Evolutionary conservation across 2,113 vertebrate species (phyloP).

Genomic region (Chloroceryle aenea): DNA sequence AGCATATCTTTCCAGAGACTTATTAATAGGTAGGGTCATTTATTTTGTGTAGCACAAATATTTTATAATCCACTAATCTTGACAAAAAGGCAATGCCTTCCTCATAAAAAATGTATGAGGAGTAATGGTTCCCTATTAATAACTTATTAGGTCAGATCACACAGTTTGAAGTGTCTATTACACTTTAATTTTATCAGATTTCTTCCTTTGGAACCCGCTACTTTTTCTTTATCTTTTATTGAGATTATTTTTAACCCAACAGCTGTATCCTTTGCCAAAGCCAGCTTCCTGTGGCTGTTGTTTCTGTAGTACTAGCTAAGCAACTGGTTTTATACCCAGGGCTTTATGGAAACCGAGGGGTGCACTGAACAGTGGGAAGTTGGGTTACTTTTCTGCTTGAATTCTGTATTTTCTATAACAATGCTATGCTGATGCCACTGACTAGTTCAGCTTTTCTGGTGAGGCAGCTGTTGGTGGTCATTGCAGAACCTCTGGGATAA

Average conservation of each 20-base stretch:
- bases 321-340: background rate
- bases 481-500: background rate
- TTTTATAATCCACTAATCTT: constrained; percentile 93
- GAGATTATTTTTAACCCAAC: constrained; percentile 47
- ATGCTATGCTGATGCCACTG: background rate
- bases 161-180: constrained; percentile 85
- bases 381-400: background rate
- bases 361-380: background rate
- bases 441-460: background rate
- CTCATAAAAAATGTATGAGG: constrained; percentile 96
- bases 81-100: constrained; percentile 92
- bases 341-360: background rate
- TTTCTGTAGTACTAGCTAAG: background rate
- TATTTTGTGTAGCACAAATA: constrained; percentile 95
- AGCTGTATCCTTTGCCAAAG: background rate
- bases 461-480: background rate
- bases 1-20: constrained; percentile 82
- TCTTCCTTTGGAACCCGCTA: constrained; percentile 71
- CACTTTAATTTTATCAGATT: constrained; percentile 84
- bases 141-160: constrained; percentile 91
- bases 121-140: constrained; percentile 97
- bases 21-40: constrained; percentile 88
- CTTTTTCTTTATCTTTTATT: constrained; percentile 67
- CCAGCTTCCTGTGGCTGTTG: background rate
- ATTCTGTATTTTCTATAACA: background rate